These are phyloP conservation scores for Megalonaias nervosa DNA, from an alignment of 1,140 invertebrate genomes.

Conservation along the genomic window DNA sequence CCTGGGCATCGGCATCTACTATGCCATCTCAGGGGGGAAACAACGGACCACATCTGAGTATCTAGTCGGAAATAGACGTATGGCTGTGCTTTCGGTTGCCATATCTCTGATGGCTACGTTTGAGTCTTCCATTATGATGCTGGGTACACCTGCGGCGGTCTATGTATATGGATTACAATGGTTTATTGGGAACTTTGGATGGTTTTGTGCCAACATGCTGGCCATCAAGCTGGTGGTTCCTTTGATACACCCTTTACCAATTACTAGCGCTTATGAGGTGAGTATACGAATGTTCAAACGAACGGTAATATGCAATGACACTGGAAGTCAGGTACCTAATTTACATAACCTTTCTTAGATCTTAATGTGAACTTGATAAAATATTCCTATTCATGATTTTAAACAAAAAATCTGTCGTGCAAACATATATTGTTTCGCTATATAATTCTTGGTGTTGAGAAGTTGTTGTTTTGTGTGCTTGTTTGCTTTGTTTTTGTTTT, in stretches of 20 bases:
- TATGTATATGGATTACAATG: conserved; percentile 57
- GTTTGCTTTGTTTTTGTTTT: too few relatives aligned
- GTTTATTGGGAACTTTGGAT: conserved; percentile 39
- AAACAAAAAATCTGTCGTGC: neutral
- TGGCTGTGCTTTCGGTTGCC: conserved; percentile 58
- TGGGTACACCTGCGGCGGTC: conserved; percentile 59
- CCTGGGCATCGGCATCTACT: conserved; percentile 85
- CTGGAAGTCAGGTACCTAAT: conserved; percentile 13
- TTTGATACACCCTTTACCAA: conserved; percentile 65
- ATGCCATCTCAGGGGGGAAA: conserved; percentile 86
- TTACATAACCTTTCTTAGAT: neutral
- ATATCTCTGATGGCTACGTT: conserved; percentile 62
- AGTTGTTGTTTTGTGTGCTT: too few relatives aligned
- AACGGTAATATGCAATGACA: neutral
- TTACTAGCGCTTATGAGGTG: conserved; percentile 71
- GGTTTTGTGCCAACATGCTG: conserved; percentile 54
- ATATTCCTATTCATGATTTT: neutral
- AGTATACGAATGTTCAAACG: neutral
- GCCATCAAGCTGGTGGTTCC: conserved; percentile 63
- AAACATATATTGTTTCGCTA: neutral
- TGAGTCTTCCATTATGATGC: conserved; percentile 72
- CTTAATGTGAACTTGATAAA: neutral
- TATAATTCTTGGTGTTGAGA: neutral
- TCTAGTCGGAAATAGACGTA: conserved; percentile 78
- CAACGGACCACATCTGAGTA: conserved; percentile 90